These are phyloP conservation scores for Pogona vitticeps DNA, from an alignment of 2,113 vertebrate species.

Conservation along the genomic window DNA sequence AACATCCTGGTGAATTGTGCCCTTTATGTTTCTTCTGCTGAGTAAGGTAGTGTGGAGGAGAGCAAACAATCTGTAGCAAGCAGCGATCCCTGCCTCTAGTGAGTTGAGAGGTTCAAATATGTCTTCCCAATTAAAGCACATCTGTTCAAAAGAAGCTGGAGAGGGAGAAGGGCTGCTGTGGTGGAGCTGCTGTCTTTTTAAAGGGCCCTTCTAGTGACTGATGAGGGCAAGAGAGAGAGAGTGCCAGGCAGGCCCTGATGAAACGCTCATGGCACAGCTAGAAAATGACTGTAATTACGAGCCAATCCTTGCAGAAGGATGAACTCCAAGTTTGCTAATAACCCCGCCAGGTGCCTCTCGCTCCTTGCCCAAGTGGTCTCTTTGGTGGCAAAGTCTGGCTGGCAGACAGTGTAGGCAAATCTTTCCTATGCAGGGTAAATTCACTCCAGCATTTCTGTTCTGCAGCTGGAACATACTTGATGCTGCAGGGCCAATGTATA, in stretches of 20 bases:
- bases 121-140: slow-evolving; percentile 69
- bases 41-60: slow-evolving; percentile 25
- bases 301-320: slow-evolving; percentile 70
- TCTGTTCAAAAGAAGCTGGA: slow-evolving; percentile 61
- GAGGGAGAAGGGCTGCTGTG: slow-evolving; percentile 49
- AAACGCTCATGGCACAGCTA: slow-evolving; percentile 69
- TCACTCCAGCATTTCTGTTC: not conserved
- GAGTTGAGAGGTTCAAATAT: slow-evolving; percentile 62
- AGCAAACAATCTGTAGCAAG: slow-evolving; percentile 37
- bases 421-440: not conserved
- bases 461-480: not conserved
- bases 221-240: slow-evolving; percentile 59
- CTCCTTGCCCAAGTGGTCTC: slow-evolving; percentile 15
- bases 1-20: not conserved
- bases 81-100: slow-evolving; percentile 48
- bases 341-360: slow-evolving; percentile 70
- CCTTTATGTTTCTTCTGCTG: slow-evolving; percentile 4
- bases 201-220: slow-evolving; percentile 69
- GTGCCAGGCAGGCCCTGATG: slow-evolving; percentile 66
- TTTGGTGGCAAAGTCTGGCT: slow-evolving; percentile 10
- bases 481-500: not conserved
- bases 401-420: not conserved
- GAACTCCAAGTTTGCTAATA: slow-evolving; percentile 73
- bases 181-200: slow-evolving; percentile 59
- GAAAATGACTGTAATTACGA: slow-evolving; percentile 76